These are phyloP conservation scores for Anthophora plumipes DNA, from an alignment of 2,888 invertebrate species.

Conservation along the genomic window DNA sequence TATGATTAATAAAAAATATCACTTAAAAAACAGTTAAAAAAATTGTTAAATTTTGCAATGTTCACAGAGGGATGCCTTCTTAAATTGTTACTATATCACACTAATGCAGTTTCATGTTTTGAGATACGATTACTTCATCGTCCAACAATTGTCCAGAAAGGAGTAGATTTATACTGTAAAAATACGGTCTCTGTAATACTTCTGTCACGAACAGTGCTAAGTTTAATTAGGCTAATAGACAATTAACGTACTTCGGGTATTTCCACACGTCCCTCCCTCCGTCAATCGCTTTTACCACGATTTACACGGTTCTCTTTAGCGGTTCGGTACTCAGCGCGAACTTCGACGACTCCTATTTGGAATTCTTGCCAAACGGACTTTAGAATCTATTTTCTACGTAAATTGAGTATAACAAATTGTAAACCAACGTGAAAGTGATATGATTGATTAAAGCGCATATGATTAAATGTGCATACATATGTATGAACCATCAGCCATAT, in stretches of 20 bases:
- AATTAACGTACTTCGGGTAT: slow-evolving; percentile 56
- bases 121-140: too few species aligned
- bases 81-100: too few species aligned
- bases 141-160: too few species aligned
- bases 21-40: too few species aligned
- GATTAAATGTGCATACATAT: not conserved
- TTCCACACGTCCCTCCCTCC: slow-evolving; percentile 17
- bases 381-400: slow-evolving; percentile 9
- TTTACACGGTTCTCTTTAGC: slow-evolving; percentile 26
- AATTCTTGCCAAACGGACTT: slow-evolving; percentile 29
- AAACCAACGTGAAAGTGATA: not conserved
- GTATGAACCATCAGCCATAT: not conserved
- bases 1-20: too few species aligned
- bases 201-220: slow-evolving; percentile 24
- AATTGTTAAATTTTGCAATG: too few species aligned
- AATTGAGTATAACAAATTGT: not conserved
- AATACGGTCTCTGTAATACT: slow-evolving; percentile 16
- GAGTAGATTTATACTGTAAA: not conserved
- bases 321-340: slow-evolving; percentile 1
- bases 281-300: slow-evolving; percentile 16
- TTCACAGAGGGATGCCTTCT: too few species aligned
- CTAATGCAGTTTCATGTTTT: too few species aligned
- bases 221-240: slow-evolving; percentile 62
- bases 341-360: not conserved
- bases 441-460: slow-evolving; percentile 5